Evolutionary conservation across 2,888 invertebrate genomes (phyloP).

Genomic region (Trilocha varians): DNA sequence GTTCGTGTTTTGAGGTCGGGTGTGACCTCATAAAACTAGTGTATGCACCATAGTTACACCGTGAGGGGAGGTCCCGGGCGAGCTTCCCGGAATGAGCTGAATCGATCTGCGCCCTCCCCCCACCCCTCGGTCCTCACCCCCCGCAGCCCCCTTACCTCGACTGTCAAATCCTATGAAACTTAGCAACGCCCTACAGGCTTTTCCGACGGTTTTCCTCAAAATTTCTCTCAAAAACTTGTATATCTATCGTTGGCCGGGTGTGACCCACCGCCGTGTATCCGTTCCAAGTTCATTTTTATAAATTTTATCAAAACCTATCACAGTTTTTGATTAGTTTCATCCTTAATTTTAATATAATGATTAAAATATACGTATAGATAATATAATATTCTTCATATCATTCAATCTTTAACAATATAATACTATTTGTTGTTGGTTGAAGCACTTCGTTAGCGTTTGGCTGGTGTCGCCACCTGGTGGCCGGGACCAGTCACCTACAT

Average conservation of each 20-base stretch:
- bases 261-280: conserved; percentile 20
- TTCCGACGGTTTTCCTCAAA: conserved; percentile 9
- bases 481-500: conserved; percentile 12
- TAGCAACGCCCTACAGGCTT: conserved; percentile 11
- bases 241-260: conserved; percentile 38
- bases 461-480: conserved; percentile 13
- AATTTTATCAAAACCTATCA: conserved; percentile 74
- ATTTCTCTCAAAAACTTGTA: conserved; percentile 29
- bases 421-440: conserved; percentile 61
- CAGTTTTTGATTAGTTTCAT: conserved; percentile 73
- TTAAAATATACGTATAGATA: conserved; percentile 72
- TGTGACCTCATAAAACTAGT: conserved; percentile 52
- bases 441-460: conserved; percentile 27
- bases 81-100: conserved; percentile 34
- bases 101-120: conserved; percentile 46
- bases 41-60: conserved; percentile 63
- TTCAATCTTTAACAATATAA: conserved; percentile 71
- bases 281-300: conserved; percentile 46
- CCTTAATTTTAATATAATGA: conserved; percentile 71
- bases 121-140: conserved; percentile 14
- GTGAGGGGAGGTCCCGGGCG: conserved; percentile 29
- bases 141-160: conserved; percentile 15
- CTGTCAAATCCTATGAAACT: conserved; percentile 27
- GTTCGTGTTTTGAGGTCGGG: conserved; percentile 59
- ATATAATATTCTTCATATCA: conserved; percentile 55